phyloP scores from a whole-genome alignment of 2,797 vertebrate species.

The Falco naumanni region DNA sequence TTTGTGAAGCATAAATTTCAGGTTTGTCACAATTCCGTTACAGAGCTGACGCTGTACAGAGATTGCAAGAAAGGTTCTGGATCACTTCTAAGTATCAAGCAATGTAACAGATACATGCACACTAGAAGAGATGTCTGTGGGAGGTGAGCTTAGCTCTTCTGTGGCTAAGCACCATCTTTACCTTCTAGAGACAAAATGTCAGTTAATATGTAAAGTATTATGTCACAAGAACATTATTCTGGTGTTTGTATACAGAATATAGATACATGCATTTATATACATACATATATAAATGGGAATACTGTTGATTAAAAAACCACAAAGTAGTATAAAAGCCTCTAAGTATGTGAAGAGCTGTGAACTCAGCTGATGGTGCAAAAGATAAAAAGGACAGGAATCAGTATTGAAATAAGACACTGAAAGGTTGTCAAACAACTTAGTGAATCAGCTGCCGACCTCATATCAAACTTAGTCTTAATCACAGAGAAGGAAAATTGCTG shows the following conservation, averaged over 20 bases:
- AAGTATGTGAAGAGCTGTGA: neutral
- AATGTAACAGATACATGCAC: neutral
- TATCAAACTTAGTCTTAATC: neutral
- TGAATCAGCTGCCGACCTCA: neutral
- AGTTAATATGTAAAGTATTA: neutral
- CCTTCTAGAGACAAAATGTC: neutral
- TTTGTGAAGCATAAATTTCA: neutral
- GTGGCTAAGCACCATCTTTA: neutral
- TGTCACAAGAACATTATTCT: neutral
- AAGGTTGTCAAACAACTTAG: neutral
- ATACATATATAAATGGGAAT: neutral
- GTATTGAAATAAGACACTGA: neutral
- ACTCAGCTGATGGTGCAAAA: neutral
- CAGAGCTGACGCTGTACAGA: neutral
- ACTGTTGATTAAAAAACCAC: neutral
- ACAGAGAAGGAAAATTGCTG: neutral
- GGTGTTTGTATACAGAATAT: neutral
- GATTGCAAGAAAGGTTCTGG: neutral
- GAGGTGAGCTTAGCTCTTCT: neutral
- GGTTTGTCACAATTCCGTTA: neutral
- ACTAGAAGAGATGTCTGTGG: neutral
- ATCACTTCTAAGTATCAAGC: neutral
- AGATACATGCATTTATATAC: neutral
- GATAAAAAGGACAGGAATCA: neutral
- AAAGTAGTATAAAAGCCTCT: neutral